A percentile compares a stretch with the other conserved stretches of the same genome.
These are phyloP conservation scores for Caerostris darwini DNA, from an alignment of 1,140 invertebrate species.

Conservation along the genomic window DNA sequence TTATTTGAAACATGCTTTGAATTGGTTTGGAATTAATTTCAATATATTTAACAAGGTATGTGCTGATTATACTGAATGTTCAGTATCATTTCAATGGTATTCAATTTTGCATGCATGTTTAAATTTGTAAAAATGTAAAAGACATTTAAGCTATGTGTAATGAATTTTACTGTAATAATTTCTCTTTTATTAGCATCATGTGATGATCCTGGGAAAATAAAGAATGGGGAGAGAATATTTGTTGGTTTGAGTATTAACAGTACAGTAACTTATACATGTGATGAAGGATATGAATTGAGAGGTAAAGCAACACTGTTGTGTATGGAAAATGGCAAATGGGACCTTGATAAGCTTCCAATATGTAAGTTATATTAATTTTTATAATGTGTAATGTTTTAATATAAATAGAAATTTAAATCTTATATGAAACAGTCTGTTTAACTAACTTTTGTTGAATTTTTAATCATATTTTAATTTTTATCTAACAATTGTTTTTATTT, in stretches of 20 bases:
- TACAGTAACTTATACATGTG: constrained; percentile 68
- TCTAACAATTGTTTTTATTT: neutral
- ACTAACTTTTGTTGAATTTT: neutral
- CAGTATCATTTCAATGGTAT: too few relatives aligned
- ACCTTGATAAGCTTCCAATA: constrained; percentile 69
- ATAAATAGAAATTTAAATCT: neutral
- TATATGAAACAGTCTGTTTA: neutral
- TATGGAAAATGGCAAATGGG: constrained; percentile 72
- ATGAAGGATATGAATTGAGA: constrained; percentile 63
- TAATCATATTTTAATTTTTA: neutral
- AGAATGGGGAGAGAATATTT: constrained; percentile 66
- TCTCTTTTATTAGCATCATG: constrained; percentile 35
- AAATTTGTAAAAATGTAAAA: too few relatives aligned
- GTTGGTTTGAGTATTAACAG: constrained; percentile 54
- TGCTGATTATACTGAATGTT: too few relatives aligned
- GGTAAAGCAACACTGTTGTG: constrained; percentile 58
- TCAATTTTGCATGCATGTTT: too few relatives aligned
- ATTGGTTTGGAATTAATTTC: too few relatives aligned
- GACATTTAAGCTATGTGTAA: too few relatives aligned
- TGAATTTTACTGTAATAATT: neutral
- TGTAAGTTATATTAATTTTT: constrained; percentile 47
- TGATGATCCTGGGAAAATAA: constrained; percentile 75
- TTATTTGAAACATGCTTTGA: too few relatives aligned
- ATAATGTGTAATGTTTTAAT: neutral
- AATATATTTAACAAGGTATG: too few relatives aligned